These are phyloP conservation scores for Antennarius maculatus DNA, from an alignment of 2,797 vertebrate genomes.

Conservation along the genomic window DNA sequence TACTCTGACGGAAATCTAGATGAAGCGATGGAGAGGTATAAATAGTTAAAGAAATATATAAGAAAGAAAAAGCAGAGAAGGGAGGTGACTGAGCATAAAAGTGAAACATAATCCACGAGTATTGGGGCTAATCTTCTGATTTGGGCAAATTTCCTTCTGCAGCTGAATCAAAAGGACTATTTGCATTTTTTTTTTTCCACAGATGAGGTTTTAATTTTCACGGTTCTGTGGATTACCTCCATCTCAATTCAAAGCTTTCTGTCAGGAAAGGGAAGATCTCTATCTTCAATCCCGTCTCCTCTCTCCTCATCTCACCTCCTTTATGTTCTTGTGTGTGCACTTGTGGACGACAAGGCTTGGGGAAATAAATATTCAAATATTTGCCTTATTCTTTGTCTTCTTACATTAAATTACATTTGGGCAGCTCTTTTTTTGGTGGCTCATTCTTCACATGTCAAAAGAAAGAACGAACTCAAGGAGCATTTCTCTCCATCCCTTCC, in stretches of 20 bases:
- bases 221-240: constrained; percentile 69
- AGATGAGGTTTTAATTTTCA: constrained; percentile 77
- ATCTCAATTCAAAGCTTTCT: constrained; percentile 66
- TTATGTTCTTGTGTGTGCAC: constrained; percentile 17
- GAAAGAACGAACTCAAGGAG: neutral
- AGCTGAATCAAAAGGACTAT: constrained; percentile 75
- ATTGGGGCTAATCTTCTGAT: constrained; percentile 73
- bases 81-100: constrained; percentile 48
- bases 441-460: constrained; percentile 2
- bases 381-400: constrained; percentile 36
- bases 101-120: constrained; percentile 68
- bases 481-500: too few relatives aligned
- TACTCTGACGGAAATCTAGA: constrained; percentile 39
- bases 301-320: constrained; percentile 10
- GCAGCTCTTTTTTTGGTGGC: constrained; percentile 30
- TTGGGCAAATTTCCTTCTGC: constrained; percentile 60
- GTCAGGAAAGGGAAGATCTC: constrained; percentile 71
- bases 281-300: constrained; percentile 48
- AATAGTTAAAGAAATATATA: neutral
- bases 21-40: constrained; percentile 16
- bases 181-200: constrained; percentile 51
- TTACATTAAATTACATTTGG: constrained; percentile 51
- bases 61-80: constrained; percentile 5
- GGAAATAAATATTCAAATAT: constrained; percentile 15
- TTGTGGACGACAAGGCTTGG: constrained; percentile 9